Base-by-base conservation (phyloP, 2,888 invertebrate species). In the Nycteola revayana region DNA sequence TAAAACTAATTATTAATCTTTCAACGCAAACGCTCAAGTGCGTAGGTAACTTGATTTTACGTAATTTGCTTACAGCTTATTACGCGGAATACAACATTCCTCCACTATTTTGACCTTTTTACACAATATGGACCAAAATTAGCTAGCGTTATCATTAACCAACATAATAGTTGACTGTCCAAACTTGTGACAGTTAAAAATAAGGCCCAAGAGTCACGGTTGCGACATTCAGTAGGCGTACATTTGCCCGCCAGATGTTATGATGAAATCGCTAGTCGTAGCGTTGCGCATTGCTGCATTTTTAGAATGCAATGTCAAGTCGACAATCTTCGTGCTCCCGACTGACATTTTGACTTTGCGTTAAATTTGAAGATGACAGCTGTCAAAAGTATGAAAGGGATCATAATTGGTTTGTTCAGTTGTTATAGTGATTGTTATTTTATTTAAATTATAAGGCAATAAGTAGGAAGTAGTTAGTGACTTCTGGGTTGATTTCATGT, bases 181-280 rank as follows among this genome's bases (percentile, higher is more conserved):
- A 49, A 50, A 58, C 49, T 49, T 48, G 40, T 41, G 36, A 49
- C 48, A 38, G 48, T 55, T 3, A 66, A 62, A 66, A 66, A 60
- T 60, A 57, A 63, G 42, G 44, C 20, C 37, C 33, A 2, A 14
- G 36, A 10, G 9, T 32, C 35, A 17, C 22, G 35, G 48, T 61
- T 60, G 35, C 55, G 49, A 53, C 55, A 62, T 35, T 8, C 32
- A 37, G 62, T 69, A 57, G 72, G 64, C 66, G 67, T 60, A 25
- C 22, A 49, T 36, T 38, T 49, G 70, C 63, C 49, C 54, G 41
- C 71, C 77, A 77, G 67, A 77, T 77, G 78, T 60, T 40, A 53
- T 67, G 63, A 64, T 57, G 63, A 62, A 63, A 71, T 44, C 50
- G 43, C 55, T 61, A 51, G 60, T 60, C 44, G 51, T 54, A 46